A percentile compares a stretch with the other conserved stretches of the same genome.
Conservation (phyloP, 2,113 vertebrate species). For the Galemys pyrenaicus region DNA sequence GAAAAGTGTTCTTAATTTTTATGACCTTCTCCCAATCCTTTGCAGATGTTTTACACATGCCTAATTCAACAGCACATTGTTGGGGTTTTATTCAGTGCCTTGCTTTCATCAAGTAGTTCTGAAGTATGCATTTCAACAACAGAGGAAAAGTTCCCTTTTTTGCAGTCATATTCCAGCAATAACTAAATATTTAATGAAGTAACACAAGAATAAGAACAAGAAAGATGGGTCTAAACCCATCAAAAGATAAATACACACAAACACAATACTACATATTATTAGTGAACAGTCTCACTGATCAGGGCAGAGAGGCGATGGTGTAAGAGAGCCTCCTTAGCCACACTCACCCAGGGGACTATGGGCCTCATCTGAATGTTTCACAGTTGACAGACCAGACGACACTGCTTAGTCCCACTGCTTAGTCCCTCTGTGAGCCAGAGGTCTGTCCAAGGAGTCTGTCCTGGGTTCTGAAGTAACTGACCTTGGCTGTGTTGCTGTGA, state of each 20-base stretch:
- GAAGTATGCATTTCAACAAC: neutral
- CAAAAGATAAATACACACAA: neutral
- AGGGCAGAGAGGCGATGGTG: neutral
- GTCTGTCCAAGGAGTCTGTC: neutral
- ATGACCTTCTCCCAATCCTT: neutral
- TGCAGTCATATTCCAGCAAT: neutral
- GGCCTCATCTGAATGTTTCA: fast-evolving
- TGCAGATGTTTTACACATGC: neutral
- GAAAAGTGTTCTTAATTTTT: slow-evolving; percentile 47
- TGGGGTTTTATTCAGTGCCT: neutral
- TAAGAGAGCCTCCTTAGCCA: neutral
- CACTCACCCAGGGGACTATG: neutral
- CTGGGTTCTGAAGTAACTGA: neutral
- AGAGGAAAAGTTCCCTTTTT: neutral
- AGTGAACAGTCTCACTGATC: neutral
- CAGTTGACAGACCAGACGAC: neutral
- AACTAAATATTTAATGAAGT: slow-evolving; percentile 55
- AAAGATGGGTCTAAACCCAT: neutral
- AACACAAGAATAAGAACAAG: neutral
- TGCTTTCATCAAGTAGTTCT: neutral
- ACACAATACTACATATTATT: too few relatives aligned
- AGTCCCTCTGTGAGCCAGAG: neutral
- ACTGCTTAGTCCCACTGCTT: too few relatives aligned
- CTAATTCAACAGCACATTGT: neutral
- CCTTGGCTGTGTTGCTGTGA: neutral